phyloP scores from a whole-genome alignment of 2,888 invertebrate genomes.

The Chrysotoxum bicinctum region DNA sequence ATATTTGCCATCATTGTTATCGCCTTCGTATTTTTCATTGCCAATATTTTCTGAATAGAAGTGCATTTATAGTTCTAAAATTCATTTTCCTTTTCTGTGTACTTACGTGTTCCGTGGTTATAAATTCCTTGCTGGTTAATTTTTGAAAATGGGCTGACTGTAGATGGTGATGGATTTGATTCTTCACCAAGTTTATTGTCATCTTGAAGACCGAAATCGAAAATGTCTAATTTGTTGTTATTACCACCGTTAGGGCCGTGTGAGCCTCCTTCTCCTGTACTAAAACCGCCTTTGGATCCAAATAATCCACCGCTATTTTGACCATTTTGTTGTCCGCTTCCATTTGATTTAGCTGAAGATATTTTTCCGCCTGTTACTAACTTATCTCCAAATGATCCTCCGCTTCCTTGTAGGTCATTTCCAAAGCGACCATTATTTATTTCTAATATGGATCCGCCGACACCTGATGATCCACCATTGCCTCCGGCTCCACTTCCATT shows the following conservation, averaged over 20 bases:
- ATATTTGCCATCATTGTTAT: slow-evolving; percentile 30
- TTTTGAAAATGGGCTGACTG: slow-evolving; percentile 32
- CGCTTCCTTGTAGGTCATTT: not conserved
- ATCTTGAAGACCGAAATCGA: not conserved
- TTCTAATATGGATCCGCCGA: not conserved
- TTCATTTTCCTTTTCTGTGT: not conserved
- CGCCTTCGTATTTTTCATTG: slow-evolving; percentile 11
- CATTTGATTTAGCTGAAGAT: not conserved
- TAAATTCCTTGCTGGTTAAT: slow-evolving; percentile 17
- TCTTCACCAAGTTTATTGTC: slow-evolving; percentile 58
- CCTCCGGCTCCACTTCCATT: not conserved
- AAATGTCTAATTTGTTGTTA: not conserved
- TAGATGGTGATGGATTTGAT: slow-evolving; percentile 57
- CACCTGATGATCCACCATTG: slow-evolving; percentile 59
- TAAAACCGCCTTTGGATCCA: slow-evolving; percentile 23
- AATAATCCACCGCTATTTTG: not conserved
- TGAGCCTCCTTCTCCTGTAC: not conserved
- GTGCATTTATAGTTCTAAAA: not conserved
- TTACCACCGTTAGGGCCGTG: not conserved
- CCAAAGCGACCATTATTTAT: not conserved
- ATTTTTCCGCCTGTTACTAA: not conserved
- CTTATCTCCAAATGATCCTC: not conserved
- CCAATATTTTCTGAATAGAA: slow-evolving; percentile 23
- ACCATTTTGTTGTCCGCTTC: not conserved
- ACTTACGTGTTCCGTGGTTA: slow-evolving; percentile 36